Base-by-base conservation (phyloP, 2,797 vertebrate genomes). In the Triplophysa bombifrons region DNA sequence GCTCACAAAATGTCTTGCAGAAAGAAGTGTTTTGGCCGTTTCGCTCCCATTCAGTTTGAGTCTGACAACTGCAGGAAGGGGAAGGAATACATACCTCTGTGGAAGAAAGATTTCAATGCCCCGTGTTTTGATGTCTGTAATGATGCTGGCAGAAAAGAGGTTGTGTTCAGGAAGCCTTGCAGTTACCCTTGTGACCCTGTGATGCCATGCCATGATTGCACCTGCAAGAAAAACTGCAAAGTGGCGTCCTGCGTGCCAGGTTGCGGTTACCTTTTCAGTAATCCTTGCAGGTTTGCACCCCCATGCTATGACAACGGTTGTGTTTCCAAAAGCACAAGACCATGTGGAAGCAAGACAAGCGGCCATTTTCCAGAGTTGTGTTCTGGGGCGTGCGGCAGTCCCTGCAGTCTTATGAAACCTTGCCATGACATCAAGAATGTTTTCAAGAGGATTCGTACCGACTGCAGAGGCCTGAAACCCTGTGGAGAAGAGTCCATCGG, bases 391-490 rank as follows among this genome's bases (percentile, higher is more conserved):
- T 30, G 25, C 25, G 1, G 27, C 25, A 61, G 5, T 25, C 58
- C 25, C 58, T 61, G 25, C 58, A 61, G 14, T 6, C 7, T 16
- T 14, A 14, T 17, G 1, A 30, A 27, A 61, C 58, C 58, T 7
- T 61, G 58, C 25, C 58, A 61, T 27, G 58, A 61, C 58, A 61
- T 61, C 53, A 55, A 10, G 58, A 61, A 30, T 61, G 50, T 17
- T 25, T 60, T 60, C 22, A 60, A 27, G 58, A 61, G 13, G 58
- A 61, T 30, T 61, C 25, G 58, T 0, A 30, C 25, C 5, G 58
- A 61, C 25, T 61, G 25, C 7, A 30, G 58, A 30, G 58, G 58
- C 14, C 1, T 61, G 58, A 25, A 8, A 1, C 58, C 25, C 1
- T 30, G 25, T 30, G 58, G 16, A 30, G 17, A 17, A 30, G 58